phyloP scores from a whole-genome alignment of 2,797 vertebrate genomes.

The Gobionotothen gibberifrons region DNA sequence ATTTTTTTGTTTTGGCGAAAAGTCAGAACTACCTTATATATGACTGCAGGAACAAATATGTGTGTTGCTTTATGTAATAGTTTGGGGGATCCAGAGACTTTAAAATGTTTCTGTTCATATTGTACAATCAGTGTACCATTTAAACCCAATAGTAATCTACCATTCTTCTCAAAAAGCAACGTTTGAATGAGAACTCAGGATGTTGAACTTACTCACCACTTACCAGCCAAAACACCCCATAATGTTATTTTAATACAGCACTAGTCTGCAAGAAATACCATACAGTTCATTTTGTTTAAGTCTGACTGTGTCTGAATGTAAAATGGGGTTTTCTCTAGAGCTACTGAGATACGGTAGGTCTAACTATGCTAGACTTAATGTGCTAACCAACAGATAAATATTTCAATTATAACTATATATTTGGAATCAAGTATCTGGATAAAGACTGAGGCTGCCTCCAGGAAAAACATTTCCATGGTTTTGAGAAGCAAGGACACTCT shows the following conservation, averaged over 20 bases:
- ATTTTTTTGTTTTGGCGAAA: too few species aligned
- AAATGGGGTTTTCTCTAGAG: too few species aligned
- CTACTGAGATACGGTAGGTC: too few species aligned
- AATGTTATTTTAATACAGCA: background rate
- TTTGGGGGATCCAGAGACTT: too few species aligned
- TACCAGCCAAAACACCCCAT: background rate
- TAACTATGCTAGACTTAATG: background rate
- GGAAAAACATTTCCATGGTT: background rate
- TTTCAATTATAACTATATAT: background rate
- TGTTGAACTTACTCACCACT: background rate
- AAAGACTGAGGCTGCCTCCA: background rate
- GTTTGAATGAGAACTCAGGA: background rate
- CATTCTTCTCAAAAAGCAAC: background rate
- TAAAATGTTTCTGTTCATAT: background rate
- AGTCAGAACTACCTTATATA: conserved; percentile 5
- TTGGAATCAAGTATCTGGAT: conserved; percentile 6
- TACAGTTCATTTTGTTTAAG: background rate
- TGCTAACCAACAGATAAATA: background rate
- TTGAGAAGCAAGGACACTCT: conserved; percentile 14
- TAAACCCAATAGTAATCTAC: background rate
- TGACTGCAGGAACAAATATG: background rate
- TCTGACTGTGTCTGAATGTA: too few species aligned
- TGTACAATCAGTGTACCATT: background rate
- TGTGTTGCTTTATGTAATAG: too few species aligned
- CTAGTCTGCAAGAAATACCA: too few species aligned